Evolutionary conservation across 2,113 vertebrate species (phyloP), one percentile per base, ranked within the genome.

Genomic region (Etia nguti): DNA sequence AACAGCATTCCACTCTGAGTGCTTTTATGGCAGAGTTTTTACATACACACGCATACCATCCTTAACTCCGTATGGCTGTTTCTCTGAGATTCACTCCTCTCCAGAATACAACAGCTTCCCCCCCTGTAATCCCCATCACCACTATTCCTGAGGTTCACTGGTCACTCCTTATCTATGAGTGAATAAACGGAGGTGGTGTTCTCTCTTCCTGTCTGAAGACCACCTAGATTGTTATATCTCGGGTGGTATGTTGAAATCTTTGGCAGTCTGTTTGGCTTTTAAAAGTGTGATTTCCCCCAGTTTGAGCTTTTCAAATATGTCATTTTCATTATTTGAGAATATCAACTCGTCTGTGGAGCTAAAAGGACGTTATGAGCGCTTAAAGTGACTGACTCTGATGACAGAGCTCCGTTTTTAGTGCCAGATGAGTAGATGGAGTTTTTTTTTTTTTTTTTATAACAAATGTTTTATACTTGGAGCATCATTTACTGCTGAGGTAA

Each of bases 1-100:
- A 94, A 93, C 68, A 83, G 87, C 94, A 95, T 97, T 97, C 96
- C 95, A 94, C 59, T 60, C 79, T 81, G 86, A 93, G 93, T 92
- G 89, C 88, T 93, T 96, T 95, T 95, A 94, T 94, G 92, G 91
- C 88, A 86, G 90, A 79, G 55, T 93, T 94, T 93, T 81, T 93
- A 79, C 93, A 91, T 79, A 86, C 87, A 91, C 83, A 86, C 29
- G 29, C 90, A 90, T 87, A 86, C 90, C 87, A 50, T 89, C 60
- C 80, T n/a, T 38, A 88, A 79, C 57, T 41, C 68, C 56, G 41
- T 36, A 62, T 79, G 79, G 84, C 83, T 75, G 48, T 52, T 79
- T 91, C 73, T 86, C 55, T 22, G 43, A 43, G 81, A 86, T 88
- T 82, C 77, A 68, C 86, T 84, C 62, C 55, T 82, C 75, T 86